phyloP scores from a whole-genome alignment of 2,888 invertebrate genomes.

The Eulithis prunata region DNA sequence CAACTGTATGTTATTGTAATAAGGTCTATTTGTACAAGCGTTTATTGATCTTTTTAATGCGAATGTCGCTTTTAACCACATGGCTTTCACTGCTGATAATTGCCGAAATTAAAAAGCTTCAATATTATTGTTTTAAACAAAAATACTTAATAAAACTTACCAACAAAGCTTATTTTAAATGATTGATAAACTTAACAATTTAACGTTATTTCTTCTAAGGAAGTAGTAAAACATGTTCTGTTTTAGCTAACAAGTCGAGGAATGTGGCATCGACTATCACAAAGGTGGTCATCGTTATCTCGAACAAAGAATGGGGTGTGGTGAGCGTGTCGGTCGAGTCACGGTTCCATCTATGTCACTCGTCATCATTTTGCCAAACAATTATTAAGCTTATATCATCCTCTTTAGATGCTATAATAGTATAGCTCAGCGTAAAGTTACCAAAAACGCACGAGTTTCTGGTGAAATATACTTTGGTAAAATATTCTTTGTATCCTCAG shows the following conservation, averaged over 20 bases:
- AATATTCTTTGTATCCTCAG: background rate
- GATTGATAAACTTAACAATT: no score
- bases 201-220: no score
- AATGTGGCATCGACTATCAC: conserved; percentile 32
- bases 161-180: no score
- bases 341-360: conserved; percentile 17
- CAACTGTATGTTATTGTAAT: no score
- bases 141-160: no score
- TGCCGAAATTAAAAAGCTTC: no score
- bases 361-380: background rate
- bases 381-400: conserved; percentile 7
- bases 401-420: background rate
- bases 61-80: no score
- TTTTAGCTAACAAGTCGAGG: conserved; percentile 27
- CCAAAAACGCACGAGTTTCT: background rate
- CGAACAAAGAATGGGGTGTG: conserved; percentile 40
- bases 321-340: conserved; percentile 24
- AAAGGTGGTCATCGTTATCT: conserved; percentile 42
- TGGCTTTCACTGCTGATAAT: no score
- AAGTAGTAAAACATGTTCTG: conserved; percentile 6
- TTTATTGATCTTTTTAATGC: no score
- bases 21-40: no score
- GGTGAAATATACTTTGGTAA: background rate
- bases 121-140: no score
- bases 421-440: background rate